Conservation (phyloP, 1,140 invertebrate species). For the Ceratina calcarata region DNA sequence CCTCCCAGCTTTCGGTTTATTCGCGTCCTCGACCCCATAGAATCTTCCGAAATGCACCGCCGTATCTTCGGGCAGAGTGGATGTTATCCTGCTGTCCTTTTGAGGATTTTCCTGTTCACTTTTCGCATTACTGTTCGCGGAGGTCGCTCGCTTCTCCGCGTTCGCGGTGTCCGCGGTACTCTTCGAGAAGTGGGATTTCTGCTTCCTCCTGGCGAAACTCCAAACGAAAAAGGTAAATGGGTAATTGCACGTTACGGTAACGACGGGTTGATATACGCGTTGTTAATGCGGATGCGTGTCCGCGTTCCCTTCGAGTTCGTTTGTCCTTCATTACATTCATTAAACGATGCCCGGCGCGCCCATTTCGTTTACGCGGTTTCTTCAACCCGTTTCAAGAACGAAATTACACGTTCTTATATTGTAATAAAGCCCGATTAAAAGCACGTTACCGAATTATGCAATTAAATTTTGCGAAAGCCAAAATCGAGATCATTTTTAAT, state of each 20-base stretch:
- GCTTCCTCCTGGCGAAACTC: background rate
- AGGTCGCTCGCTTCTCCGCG: background rate
- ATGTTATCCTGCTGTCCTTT: background rate
- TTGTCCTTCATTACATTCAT: conserved; percentile 16
- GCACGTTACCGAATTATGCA: background rate
- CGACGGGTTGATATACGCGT: background rate
- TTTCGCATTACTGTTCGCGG: too few relatives aligned
- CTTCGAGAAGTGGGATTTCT: conserved; percentile 7
- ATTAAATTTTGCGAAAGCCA: too few relatives aligned
- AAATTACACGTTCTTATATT: background rate
- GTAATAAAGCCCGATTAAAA: background rate
- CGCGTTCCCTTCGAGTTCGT: background rate
- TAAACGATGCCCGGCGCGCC: background rate
- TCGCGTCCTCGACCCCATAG: conserved; percentile 41
- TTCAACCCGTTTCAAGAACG: background rate
- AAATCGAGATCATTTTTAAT: too few relatives aligned
- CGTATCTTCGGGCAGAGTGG: conserved; percentile 33
- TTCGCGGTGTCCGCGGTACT: background rate
- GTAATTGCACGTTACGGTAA: conserved; percentile 11
- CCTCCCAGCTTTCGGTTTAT: background rate
- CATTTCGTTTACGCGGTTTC: background rate
- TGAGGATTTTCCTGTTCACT: background rate
- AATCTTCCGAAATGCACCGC: conserved; percentile 65
- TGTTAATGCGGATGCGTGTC: background rate
- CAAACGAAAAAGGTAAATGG: background rate